A percentile compares a stretch with the other conserved stretches of the same genome.
Evolutionary conservation across 2,888 invertebrate genomes (phyloP).

Genomic region (Lasioglossum malachurum): DNA sequence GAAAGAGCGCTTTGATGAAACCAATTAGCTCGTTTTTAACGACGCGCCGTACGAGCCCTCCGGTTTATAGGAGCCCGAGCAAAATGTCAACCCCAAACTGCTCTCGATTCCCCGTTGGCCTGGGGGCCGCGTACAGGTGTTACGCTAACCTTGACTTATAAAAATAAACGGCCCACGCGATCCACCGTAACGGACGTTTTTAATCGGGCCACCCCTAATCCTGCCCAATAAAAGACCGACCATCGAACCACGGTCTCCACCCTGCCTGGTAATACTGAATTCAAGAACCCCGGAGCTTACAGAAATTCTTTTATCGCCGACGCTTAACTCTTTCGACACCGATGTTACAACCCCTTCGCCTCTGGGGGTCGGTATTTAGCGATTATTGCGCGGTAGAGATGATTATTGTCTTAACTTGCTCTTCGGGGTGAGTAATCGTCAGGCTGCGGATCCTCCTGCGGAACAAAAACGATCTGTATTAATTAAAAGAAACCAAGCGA

Average conservation of each 20-base stretch:
- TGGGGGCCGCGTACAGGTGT: conserved; percentile 63
- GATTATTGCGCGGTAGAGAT: background rate
- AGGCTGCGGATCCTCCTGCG: background rate
- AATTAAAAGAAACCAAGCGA: background rate
- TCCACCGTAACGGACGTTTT: conserved; percentile 68
- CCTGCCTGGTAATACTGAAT: background rate
- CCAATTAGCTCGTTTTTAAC: conserved; percentile 80
- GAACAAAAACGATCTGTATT: background rate
- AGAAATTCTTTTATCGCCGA: background rate
- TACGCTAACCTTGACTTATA: conserved; percentile 72
- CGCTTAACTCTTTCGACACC: conserved; percentile 6
- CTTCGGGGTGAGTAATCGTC: background rate
- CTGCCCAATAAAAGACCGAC: conserved; percentile 35
- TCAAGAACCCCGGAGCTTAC: conserved; percentile 3
- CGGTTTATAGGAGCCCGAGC: conserved; percentile 74
- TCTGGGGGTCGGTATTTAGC: background rate
- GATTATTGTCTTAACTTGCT: background rate
- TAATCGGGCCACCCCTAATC: conserved; percentile 58
- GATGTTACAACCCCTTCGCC: background rate
- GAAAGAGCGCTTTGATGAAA: conserved; percentile 76
- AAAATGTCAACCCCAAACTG: conserved; percentile 79
- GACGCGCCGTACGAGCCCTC: conserved; percentile 72
- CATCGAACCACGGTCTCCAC: conserved; percentile 8
- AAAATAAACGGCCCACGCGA: conserved; percentile 69
- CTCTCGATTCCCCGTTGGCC: conserved; percentile 67